phyloP scores from a whole-genome alignment of 1,140 invertebrate species.

The Nephotettix cincticeps region DNA sequence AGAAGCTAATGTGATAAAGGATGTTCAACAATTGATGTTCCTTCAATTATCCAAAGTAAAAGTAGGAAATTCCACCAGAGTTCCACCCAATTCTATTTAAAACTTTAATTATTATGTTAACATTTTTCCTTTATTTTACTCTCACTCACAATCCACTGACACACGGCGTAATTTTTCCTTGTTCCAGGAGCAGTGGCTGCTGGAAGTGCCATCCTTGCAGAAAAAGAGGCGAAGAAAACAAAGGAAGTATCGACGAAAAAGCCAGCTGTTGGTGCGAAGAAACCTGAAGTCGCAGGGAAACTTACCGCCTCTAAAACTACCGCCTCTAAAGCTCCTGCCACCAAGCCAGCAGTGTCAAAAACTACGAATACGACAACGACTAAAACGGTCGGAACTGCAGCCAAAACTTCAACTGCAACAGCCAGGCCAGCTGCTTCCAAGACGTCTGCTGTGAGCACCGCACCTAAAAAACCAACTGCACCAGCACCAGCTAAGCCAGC shows the following conservation, averaged over 20 bases:
- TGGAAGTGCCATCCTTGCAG: conserved; percentile 24
- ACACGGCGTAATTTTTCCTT: conserved; percentile 8
- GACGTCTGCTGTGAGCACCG: neutral
- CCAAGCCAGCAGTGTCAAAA: neutral
- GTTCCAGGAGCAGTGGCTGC: conserved; percentile 29
- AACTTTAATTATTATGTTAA: neutral
- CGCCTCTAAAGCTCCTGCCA: conserved; percentile 19
- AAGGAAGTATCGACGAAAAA: conserved; percentile 22
- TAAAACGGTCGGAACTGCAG: neutral
- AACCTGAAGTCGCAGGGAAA: conserved; percentile 15
- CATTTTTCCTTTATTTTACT: conserved; percentile 8
- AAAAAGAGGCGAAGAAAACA: conserved; percentile 28
- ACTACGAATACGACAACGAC: conserved; percentile 13
- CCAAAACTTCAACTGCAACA: conserved; percentile 27
- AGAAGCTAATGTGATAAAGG: too few relatives aligned
- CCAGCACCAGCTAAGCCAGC: conserved; percentile 2
- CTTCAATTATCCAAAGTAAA: too few relatives aligned
- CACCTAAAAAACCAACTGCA: conserved; percentile 23
- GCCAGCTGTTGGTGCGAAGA: conserved; percentile 20
- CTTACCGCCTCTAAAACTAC: neutral
- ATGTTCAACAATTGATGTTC: too few relatives aligned
- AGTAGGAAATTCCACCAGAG: too few relatives aligned
- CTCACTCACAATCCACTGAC: neutral
- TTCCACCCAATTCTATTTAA: too few relatives aligned
- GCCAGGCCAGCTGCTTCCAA: conserved; percentile 20